Conservation (phyloP, 2,797 vertebrate species). For the Brotula barbata region DNA sequence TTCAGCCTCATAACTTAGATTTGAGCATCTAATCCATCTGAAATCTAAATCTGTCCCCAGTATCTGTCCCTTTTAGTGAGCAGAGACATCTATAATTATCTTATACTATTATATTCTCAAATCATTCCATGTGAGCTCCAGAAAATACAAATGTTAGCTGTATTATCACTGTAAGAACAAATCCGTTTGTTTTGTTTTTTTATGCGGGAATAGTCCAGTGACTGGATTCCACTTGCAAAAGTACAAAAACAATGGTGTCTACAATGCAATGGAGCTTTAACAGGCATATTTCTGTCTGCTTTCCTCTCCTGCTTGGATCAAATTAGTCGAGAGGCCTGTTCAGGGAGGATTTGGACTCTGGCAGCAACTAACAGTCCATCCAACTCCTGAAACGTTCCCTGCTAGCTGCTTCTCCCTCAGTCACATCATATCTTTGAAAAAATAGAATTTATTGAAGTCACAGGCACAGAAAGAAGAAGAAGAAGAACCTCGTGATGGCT, state of each 20-base stretch:
- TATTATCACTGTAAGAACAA: constrained; percentile 54
- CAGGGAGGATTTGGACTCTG: constrained; percentile 41
- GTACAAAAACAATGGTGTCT: constrained; percentile 46
- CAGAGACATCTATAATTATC: constrained; percentile 19
- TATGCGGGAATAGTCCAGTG: constrained; percentile 43
- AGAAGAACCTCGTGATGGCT: constrained; percentile 10
- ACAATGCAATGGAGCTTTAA: constrained; percentile 57
- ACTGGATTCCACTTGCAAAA: constrained; percentile 39
- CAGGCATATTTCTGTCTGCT: constrained; percentile 60
- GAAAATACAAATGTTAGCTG: constrained; percentile 29
- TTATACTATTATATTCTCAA: constrained; percentile 29
- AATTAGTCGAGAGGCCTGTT: constrained; percentile 61
- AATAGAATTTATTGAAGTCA: background rate
- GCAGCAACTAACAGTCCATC: constrained; percentile 38
- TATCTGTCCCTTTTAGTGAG: too few species aligned
- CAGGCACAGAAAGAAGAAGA: constrained; percentile 11
- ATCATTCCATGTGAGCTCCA: constrained; percentile 19
- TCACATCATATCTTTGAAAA: constrained; percentile 24
- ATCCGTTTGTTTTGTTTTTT: constrained; percentile 39
- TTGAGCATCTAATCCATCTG: too few species aligned
- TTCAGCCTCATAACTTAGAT: too few species aligned
- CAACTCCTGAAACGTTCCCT: constrained; percentile 32
- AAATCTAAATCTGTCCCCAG: too few species aligned
- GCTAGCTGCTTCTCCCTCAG: constrained; percentile 48
- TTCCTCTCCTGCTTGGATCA: constrained; percentile 62